Conservation (phyloP, 1,140 invertebrate genomes). For the Metaphire vulgaris region DNA sequence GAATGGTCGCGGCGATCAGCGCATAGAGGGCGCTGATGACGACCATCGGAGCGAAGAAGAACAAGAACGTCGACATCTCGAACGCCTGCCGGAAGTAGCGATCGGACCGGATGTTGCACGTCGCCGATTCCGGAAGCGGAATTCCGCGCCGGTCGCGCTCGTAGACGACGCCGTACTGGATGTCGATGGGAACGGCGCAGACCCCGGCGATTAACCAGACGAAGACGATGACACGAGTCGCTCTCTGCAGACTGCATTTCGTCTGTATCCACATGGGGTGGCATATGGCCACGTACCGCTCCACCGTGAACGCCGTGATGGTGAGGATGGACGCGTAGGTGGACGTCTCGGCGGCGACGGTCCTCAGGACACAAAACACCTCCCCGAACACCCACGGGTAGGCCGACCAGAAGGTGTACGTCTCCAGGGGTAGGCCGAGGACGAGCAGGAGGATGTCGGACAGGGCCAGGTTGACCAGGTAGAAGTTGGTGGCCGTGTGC, state of each 20-base stretch:
- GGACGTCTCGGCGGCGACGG: conserved; percentile 76
- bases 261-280: conserved; percentile 42
- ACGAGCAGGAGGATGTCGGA: conserved; percentile 80
- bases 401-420: conserved; percentile 75
- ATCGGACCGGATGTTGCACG: conserved; percentile 22
- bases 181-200: conserved; percentile 63
- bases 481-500: conserved; percentile 71
- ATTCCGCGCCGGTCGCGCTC: conserved; percentile 48
- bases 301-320: conserved; percentile 50
- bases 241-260: conserved; percentile 61
- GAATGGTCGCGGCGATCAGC: conserved; percentile 43
- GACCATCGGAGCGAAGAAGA: conserved; percentile 49
- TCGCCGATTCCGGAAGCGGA: conserved; percentile 38
- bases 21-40: conserved; percentile 47
- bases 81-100: conserved; percentile 27
- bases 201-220: conserved; percentile 72
- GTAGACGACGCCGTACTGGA: conserved; percentile 40
- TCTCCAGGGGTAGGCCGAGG: conserved; percentile 72
- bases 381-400: conserved; percentile 82
- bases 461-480: conserved; percentile 82
- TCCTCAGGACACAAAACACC: conserved; percentile 72
- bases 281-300: conserved; percentile 49
- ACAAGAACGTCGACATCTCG: conserved; percentile 40
- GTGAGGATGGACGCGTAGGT: conserved; percentile 55
- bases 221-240: conserved; percentile 67